Evolutionary conservation across 2,113 vertebrate species (phyloP).

Genomic region (Acanthochromis polyacanthus): DNA sequence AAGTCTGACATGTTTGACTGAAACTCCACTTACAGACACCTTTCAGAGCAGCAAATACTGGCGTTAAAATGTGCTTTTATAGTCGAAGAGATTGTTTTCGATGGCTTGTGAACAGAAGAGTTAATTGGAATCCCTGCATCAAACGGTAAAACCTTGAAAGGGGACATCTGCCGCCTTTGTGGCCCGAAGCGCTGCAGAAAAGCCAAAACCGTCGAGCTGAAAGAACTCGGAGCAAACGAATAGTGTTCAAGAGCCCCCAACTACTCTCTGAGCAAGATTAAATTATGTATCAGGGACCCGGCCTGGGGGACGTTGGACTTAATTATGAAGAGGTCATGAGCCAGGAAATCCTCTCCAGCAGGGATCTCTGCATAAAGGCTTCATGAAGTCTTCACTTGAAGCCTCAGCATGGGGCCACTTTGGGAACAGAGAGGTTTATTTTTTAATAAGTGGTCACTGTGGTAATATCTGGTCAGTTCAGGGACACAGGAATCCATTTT

Average conservation of each 20-base stretch:
- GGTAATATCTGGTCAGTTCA: too few relatives aligned
- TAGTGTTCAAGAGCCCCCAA: neutral
- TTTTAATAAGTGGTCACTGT: neutral
- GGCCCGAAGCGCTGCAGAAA: neutral
- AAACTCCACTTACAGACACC: neutral
- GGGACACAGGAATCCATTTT: too few relatives aligned
- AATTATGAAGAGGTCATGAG: conserved; percentile 5
- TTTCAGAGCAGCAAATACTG: neutral
- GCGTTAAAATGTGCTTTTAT: too few relatives aligned
- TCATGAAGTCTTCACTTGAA: neutral
- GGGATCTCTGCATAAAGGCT: neutral
- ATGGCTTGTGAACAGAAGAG: neutral
- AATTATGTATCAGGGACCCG: conserved; percentile 5
- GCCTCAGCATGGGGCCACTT: neutral
- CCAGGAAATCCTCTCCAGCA: neutral
- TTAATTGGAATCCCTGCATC: conserved; percentile 2
- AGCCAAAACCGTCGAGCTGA: neutral
- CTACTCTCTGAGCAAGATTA: neutral
- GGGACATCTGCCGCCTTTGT: neutral
- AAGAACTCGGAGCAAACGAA: neutral
- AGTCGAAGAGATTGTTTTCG: neutral
- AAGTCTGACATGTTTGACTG: too few relatives aligned
- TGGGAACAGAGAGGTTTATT: neutral
- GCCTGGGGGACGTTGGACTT: neutral
- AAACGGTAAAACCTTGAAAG: neutral